Conservation (phyloP, 2,888 invertebrate species). For the Drosophila ustulata region DNA sequence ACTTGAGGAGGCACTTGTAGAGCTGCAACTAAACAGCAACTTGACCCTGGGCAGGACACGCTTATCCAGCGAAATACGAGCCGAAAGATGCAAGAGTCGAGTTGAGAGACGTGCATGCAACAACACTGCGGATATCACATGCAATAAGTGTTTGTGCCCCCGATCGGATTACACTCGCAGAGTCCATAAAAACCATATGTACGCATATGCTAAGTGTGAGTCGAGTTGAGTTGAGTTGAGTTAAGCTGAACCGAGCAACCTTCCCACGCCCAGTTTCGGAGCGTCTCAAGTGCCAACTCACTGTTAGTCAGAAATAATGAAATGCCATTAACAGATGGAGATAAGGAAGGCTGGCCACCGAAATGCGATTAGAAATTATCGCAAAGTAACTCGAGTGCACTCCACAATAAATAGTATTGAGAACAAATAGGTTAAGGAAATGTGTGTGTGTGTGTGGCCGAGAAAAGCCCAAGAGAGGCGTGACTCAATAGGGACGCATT, state of each 20-base stretch:
- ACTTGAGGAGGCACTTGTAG: slow-evolving; percentile 1
- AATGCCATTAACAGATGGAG: slow-evolving; percentile 27
- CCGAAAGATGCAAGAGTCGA: slow-evolving; percentile 10
- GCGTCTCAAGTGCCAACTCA: slow-evolving; percentile 16
- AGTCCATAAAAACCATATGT: slow-evolving; percentile 32
- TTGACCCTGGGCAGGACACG: slow-evolving; percentile 16
- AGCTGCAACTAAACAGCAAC: slow-evolving; percentile 6
- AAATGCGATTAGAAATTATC: slow-evolving; percentile 13
- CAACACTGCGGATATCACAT: slow-evolving; percentile 1
- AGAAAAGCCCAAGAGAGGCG: neutral
- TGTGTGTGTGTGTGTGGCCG: neutral
- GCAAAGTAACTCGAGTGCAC: neutral
- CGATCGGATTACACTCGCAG: slow-evolving; percentile 19
- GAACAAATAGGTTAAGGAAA: neutral
- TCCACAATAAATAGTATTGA: neutral
- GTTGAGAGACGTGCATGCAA: slow-evolving; percentile 1
- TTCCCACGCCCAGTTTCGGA: slow-evolving; percentile 27
- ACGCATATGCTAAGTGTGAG: neutral
- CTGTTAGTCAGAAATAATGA: slow-evolving; percentile 17
- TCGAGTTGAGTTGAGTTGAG: neutral
- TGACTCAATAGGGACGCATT: neutral
- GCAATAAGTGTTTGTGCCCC: slow-evolving; percentile 16
- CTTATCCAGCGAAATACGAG: slow-evolving; percentile 18
- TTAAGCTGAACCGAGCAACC: slow-evolving; percentile 1
- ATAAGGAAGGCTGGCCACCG: slow-evolving; percentile 25